Evolutionary conservation across 2,113 vertebrate genomes (phyloP), one percentile per base, ranked within the genome.

Genomic region (Urocitellus parryii): DNA sequence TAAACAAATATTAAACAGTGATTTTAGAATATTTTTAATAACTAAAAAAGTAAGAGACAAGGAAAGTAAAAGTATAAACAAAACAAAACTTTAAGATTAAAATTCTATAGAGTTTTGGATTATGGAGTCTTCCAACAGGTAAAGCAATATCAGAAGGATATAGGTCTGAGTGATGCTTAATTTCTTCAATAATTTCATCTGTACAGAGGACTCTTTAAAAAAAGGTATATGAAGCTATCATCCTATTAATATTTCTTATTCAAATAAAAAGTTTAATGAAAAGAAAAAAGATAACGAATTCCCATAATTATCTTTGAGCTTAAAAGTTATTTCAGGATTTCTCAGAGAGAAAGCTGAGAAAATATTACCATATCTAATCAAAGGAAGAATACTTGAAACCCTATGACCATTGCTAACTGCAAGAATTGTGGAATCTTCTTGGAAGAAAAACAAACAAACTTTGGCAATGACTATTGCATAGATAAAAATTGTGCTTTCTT

Each of bases 271-370:
- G 12, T 82, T 83, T 42, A 94, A 86, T 94, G 37, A 88, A 96
- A 95, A 80, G 10, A 79, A 24, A 45, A 84, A 82, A 77, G n/a
- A 80, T 70, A 95, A 85, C 92, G 12, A 22, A 37, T 88, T 93
- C 17, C 79, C 32, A 95, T 58, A 95, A 93, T 95, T 93, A 87
- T 4, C 27, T 83, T 81, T 76, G 56, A 79, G 32, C 24, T 78
- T 95, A 34, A 92, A 94, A 53, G 4, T 90, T 85, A 90, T 25
- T 96, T 93, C 73, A 88, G n/a, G 77, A n/a, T 68, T 97, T 89
- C 87, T 77, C 27, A 61, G 17, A 83, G 25, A 95, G 68, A 53
- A 89, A 89, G 45, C 48, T 89, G 17, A 88, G 76, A 92, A 94
- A 94, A 70, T 86, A 78, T n/a, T 74, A 11, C 20, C 39, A 11